Evolutionary conservation across 2,113 vertebrate genomes (phyloP).

Genomic region (Centropus unirufus): DNA sequence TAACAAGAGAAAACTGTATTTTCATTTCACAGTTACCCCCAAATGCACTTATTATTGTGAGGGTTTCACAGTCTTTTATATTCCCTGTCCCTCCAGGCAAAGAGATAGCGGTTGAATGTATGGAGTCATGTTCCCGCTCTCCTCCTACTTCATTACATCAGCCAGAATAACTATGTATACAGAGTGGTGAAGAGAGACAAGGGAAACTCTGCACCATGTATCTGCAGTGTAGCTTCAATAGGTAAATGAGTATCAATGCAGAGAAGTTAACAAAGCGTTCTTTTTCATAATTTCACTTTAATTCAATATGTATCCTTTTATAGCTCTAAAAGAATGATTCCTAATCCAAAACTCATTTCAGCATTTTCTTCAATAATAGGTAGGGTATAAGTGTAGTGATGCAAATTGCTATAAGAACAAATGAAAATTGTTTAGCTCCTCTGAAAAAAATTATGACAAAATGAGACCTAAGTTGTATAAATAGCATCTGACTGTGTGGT

Average conservation of each 20-base stretch:
- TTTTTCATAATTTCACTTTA: not conserved
- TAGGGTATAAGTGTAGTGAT: not conserved
- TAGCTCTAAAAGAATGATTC: not conserved
- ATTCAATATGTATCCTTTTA: not conserved
- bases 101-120: not conserved
- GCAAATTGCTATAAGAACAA: not conserved
- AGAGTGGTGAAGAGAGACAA: rapidly evolving
- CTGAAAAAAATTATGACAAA: not conserved
- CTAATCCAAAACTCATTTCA: not conserved
- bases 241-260: not conserved
- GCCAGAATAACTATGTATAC: rapidly evolving
- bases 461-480: not conserved
- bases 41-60: not conserved
- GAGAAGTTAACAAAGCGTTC: not conserved
- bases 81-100: not conserved
- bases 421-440: not conserved
- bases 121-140: not conserved
- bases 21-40: not conserved
- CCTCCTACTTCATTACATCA: not conserved
- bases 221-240: not conserved
- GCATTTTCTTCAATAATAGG: not conserved
- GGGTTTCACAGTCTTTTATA: not conserved
- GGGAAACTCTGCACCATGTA: not conserved
- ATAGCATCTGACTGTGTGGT: not conserved
- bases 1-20: not conserved